Evolutionary conservation across 1,140 invertebrate species (phyloP), one percentile per base, ranked within the genome.

Genomic region (Anthonomus grandis): DNA sequence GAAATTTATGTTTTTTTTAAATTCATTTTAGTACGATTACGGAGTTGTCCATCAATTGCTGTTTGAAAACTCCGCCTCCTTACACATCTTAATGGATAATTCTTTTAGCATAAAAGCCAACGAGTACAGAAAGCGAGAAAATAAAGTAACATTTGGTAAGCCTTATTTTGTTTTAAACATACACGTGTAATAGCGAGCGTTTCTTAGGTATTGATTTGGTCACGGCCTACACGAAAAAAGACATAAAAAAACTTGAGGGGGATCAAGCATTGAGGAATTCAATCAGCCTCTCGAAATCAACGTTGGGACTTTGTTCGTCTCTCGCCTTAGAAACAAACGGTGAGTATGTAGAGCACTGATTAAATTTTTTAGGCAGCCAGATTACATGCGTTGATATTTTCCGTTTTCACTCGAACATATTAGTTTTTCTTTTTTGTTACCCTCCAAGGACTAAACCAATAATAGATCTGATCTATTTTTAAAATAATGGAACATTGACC

Each of bases 261-360:
- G 86, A 92, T 64, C 65, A 71, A 0, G 83, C 82, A 31, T 74
- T 92, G 8, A 76, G 84, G 36, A 80, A 83, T 37, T 84, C 90
- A 71, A 81, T 91, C 1, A 83, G 81, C 50, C 70, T 90, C 21
- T 85, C 90, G 0, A 90, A 88, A 67, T 84, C 80, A 47, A 81
- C 82, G 34, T 71, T 91, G 8, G 89, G 89, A 21, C 79, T 86
- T 8, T 96, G 92, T 69, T 82, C 83, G 0, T 84, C 87, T 0
- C 74, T 95, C 4, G 86, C 91, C 0, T 64, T 93, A 48, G 86
- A 91, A 65, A 90, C 88, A 0, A 91, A 93, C 64, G 93, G 93
- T 78, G 75, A 70, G 70, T n/a, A n/a, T n/a, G n/a, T 64, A 27
- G 22, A 22, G 41, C 42, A 19, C 24, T 46, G 21, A 59, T 57